Evolutionary conservation across 2,113 vertebrate genomes (phyloP).

Genomic region (Hystrix brachyura): DNA sequence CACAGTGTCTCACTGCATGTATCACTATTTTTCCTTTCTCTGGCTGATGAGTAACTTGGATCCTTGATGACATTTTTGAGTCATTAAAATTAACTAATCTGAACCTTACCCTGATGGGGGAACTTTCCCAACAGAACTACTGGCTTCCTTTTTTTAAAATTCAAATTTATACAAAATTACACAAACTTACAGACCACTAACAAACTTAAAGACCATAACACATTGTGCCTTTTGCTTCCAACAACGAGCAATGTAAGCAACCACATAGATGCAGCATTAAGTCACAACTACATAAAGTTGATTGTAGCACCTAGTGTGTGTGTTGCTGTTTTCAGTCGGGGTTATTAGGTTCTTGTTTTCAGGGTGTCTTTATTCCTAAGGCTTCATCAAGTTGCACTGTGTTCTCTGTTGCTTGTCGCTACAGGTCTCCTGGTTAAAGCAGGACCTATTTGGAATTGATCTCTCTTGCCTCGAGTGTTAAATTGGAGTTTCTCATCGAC

Average conservation of each 20-base stretch:
- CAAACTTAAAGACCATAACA: too few relatives aligned
- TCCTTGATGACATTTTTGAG: background rate
- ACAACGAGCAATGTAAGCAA: too few relatives aligned
- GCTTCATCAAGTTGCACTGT: background rate
- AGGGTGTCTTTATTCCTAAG: too few relatives aligned
- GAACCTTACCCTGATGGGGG: background rate
- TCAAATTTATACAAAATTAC: too few relatives aligned
- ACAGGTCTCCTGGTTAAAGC: background rate
- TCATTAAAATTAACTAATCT: background rate
- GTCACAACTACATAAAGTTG: too few relatives aligned
- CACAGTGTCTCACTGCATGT: background rate
- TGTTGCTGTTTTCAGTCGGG: too few relatives aligned
- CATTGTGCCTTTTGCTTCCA: too few relatives aligned
- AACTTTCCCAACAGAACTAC: background rate
- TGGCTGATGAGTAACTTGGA: background rate
- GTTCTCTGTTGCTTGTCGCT: background rate
- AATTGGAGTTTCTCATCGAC: conserved; percentile 32
- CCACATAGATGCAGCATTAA: too few relatives aligned
- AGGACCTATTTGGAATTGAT: background rate
- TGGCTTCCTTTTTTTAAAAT: background rate
- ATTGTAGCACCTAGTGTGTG: too few relatives aligned
- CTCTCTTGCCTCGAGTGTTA: background rate
- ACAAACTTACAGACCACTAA: too few relatives aligned
- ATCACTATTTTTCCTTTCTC: background rate
- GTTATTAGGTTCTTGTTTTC: too few relatives aligned